phyloP scores from a whole-genome alignment of 23 tunicate species.

The Aplidium turbinatum region DNA sequence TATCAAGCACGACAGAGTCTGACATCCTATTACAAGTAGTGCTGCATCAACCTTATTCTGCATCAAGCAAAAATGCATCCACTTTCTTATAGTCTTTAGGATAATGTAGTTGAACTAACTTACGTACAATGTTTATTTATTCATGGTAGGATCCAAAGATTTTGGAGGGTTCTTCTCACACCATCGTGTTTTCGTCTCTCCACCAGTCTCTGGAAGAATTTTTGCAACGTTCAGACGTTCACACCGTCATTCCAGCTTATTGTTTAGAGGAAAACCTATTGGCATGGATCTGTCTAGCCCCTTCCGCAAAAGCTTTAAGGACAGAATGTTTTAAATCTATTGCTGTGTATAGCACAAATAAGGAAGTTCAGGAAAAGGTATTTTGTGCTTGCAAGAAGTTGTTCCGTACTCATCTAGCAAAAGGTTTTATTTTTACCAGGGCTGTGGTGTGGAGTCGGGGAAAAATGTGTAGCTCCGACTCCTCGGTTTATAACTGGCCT shows the following conservation, averaged over 20 bases:
- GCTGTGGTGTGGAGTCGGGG: no score
- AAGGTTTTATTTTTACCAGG: no score
- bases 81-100: no score
- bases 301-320: not conserved
- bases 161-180: conserved; percentile 22
- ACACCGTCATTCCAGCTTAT: not conserved
- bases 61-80: no score
- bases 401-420: not conserved
- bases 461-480: no score
- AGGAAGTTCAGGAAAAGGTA: conserved; percentile 35
- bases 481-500: no score
- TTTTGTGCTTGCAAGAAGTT: not conserved
- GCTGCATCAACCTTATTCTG: no score
- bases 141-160: conserved; percentile 65
- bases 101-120: no score
- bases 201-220: conserved; percentile 27
- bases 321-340: conserved; percentile 41
- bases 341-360: conserved; percentile 1
- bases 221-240: not conserved
- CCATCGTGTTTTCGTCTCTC: conserved; percentile 34
- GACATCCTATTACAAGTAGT: no score
- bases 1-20: no score
- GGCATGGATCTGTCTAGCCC: conserved; percentile 44
- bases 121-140: not conserved
- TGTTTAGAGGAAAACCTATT: not conserved